Conservation (phyloP, 1,140 invertebrate species). For the Drosophila bocqueti region DNA sequence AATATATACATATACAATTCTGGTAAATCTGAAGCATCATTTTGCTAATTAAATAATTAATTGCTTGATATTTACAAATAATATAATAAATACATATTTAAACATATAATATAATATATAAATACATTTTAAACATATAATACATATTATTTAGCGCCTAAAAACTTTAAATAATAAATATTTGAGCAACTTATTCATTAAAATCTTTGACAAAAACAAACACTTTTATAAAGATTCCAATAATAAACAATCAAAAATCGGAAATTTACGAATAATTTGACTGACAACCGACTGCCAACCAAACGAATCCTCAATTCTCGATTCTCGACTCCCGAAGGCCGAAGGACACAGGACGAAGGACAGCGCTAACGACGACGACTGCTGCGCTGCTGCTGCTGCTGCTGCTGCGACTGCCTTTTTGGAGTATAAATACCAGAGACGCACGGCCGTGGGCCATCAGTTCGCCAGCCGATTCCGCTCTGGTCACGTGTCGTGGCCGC, state of each 20-base stretch:
- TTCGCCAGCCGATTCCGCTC: constrained; percentile 67
- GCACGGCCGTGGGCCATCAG: constrained; percentile 71
- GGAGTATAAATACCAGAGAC: constrained; percentile 69
- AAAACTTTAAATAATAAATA: background rate
- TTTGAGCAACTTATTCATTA: background rate
- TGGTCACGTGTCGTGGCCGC: constrained; percentile 50
- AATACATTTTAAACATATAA: no score
- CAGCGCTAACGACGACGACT: background rate
- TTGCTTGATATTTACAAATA: background rate
- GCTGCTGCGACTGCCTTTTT: constrained; percentile 13
- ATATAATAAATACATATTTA: background rate
- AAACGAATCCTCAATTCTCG: background rate
- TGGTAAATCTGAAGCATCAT: no score
- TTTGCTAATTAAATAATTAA: no score
- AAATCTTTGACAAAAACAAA: background rate
- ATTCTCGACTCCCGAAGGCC: constrained; percentile 1
- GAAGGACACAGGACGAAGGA: constrained; percentile 11
- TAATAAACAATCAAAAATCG: background rate
- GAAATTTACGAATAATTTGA: background rate
- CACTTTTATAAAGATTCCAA: background rate
- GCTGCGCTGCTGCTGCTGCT: constrained; percentile 8
- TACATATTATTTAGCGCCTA: no score
- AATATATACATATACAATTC: no score
- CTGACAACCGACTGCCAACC: constrained; percentile 1
- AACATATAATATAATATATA: no score